phyloP scores from a whole-genome alignment of 2,797 vertebrate genomes.

The Falco naumanni region DNA sequence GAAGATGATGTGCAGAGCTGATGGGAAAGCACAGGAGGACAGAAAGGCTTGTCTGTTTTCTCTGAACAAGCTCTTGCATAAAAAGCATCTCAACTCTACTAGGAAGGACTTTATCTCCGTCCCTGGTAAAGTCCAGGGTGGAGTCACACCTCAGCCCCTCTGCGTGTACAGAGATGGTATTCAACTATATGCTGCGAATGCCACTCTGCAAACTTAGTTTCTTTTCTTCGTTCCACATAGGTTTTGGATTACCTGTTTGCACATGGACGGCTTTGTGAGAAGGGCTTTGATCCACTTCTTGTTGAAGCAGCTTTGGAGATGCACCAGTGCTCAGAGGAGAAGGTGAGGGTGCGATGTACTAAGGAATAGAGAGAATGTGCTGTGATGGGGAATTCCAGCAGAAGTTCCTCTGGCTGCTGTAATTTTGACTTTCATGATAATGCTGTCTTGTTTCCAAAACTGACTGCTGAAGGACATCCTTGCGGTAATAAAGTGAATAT shows the following conservation, averaged over 20 bases:
- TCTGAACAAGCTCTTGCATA: neutral
- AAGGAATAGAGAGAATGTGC: neutral
- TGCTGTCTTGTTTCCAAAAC: neutral
- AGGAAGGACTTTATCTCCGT: neutral
- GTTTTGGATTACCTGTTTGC: constrained; percentile 96
- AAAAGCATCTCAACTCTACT: rapidly evolving
- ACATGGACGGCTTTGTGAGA: constrained; percentile 92
- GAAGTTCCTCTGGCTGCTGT: neutral
- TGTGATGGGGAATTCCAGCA: neutral
- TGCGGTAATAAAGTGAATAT: neutral
- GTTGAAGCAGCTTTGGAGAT: constrained; percentile 98
- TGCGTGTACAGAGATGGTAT: neutral
- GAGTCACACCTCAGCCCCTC: neutral
- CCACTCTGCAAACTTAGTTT: neutral
- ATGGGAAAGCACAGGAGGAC: neutral
- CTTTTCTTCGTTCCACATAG: constrained; percentile 71
- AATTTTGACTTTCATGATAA: neutral
- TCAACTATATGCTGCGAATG: rapidly evolving
- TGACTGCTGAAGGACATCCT: neutral
- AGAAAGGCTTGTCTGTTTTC: neutral
- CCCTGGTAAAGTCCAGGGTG: neutral
- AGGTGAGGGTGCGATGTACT: constrained; percentile 78
- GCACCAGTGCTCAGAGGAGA: constrained; percentile 95
- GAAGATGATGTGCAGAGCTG: neutral
- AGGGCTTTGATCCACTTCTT: constrained; percentile 91